Conservation (phyloP, 2,888 invertebrate genomes). For the Agrypnus murinus region DNA sequence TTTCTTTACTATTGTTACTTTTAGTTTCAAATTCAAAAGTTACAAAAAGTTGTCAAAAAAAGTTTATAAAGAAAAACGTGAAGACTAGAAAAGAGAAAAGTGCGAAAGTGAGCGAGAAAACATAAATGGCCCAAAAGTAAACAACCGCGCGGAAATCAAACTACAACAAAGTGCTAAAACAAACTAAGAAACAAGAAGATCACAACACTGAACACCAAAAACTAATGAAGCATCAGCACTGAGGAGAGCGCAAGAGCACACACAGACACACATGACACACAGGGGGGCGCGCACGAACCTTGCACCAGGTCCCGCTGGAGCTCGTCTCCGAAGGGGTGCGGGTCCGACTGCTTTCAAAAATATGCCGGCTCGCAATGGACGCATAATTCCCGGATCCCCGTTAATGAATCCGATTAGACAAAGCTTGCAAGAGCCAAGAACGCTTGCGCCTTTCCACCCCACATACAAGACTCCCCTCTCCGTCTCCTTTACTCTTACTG, state of each 20-base stretch:
- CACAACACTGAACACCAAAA: constrained; percentile 54
- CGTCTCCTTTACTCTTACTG: constrained; percentile 68
- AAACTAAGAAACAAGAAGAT: constrained; percentile 47
- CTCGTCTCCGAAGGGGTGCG: constrained; percentile 68
- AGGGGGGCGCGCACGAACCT: constrained; percentile 58
- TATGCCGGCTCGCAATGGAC: constrained; percentile 74
- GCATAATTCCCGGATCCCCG: constrained; percentile 75
- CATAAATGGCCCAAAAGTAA: constrained; percentile 28
- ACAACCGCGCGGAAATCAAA: constrained; percentile 35
- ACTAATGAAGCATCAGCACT: constrained; percentile 52
- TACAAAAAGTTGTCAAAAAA: constrained; percentile 36
- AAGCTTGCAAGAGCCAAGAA: constrained; percentile 71
- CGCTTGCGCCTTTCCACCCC: constrained; percentile 68
- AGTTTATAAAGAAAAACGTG: not conserved
- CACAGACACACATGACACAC: constrained; percentile 52
- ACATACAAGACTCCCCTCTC: constrained; percentile 59
- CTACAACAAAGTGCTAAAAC: constrained; percentile 38
- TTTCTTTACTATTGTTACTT: not conserved
- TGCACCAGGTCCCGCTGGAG: constrained; percentile 59
- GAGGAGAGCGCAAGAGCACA: constrained; percentile 54
- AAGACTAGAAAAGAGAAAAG: constrained; percentile 23
- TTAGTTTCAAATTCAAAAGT: constrained; percentile 27
- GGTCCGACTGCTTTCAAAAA: constrained; percentile 72
- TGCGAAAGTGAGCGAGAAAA: constrained; percentile 12
- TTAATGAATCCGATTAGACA: constrained; percentile 77